A percentile compares a stretch with the other conserved stretches of the same genome.
Evolutionary conservation across 2,797 vertebrate species (phyloP).

Genomic region (Gymnocypris eckloni): DNA sequence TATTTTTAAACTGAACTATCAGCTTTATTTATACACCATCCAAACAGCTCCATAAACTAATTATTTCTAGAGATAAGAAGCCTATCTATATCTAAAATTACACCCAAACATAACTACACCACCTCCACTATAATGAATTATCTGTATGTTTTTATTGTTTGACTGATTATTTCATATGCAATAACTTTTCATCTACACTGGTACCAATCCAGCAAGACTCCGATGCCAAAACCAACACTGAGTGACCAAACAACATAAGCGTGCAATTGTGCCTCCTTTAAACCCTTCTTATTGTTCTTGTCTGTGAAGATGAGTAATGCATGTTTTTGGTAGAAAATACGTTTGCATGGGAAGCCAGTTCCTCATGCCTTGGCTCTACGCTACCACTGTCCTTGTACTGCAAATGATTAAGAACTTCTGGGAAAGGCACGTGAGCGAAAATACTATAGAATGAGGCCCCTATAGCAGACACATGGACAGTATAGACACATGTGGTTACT

Average conservation of each 20-base stretch:
- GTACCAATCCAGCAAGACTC: background rate
- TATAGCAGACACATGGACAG: background rate
- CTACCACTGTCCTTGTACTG: background rate
- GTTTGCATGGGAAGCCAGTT: slow-evolving; percentile 7
- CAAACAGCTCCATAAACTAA: background rate
- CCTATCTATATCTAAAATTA: background rate
- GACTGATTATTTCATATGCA: background rate
- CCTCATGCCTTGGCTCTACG: background rate
- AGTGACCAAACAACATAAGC: background rate
- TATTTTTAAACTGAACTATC: background rate
- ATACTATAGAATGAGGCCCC: slow-evolving; percentile 23
- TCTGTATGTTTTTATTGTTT: background rate
- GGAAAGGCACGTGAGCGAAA: slow-evolving; percentile 22
- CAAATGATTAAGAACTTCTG: slow-evolving; percentile 1
- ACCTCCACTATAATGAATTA: background rate
- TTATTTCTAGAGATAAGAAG: background rate
- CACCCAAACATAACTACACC: background rate
- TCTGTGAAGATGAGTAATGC: background rate
- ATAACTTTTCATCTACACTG: background rate
- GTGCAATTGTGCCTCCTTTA: background rate
- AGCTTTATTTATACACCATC: background rate
- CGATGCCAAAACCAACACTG: background rate
- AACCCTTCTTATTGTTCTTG: background rate
- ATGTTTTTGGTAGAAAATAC: background rate
- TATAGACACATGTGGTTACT: slow-evolving; percentile 10